These are phyloP conservation scores for Saccostrea echinata DNA, from an alignment of 1,140 invertebrate genomes.

Conservation along the genomic window DNA sequence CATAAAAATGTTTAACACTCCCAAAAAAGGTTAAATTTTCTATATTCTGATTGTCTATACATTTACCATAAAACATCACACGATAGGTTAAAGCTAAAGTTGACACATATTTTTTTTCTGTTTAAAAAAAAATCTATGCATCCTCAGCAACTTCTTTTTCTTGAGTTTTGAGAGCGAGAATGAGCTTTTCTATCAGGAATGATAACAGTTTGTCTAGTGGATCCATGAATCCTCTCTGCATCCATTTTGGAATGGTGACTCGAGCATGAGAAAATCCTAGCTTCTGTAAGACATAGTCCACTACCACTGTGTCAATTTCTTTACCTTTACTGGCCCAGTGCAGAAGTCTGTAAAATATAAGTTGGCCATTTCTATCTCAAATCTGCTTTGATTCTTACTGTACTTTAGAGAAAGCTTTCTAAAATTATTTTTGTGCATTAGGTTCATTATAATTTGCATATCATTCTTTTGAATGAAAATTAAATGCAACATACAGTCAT, in stretches of 20 bases:
- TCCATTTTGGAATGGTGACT: constrained; percentile 99
- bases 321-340: constrained; percentile 92
- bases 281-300: constrained; percentile 98
- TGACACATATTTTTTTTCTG: background rate
- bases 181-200: constrained; percentile 76
- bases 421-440: too few species aligned
- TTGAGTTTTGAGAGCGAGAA: constrained; percentile 70
- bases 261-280: constrained; percentile 97
- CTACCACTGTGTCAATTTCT: constrained; percentile 97
- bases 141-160: constrained; percentile 53
- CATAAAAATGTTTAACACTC: too few species aligned
- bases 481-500: too few species aligned
- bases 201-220: constrained; percentile 82
- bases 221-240: constrained; percentile 98
- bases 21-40: too few species aligned
- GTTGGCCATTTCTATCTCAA: background rate
- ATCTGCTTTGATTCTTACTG: background rate
- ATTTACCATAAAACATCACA: background rate
- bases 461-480: too few species aligned
- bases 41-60: background rate
- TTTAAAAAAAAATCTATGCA: background rate
- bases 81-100: background rate
- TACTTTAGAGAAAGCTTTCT: too few species aligned
- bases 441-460: too few species aligned
- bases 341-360: constrained; percentile 84